Conservation (phyloP, 2,888 invertebrate species). For the Drosophila paramelanica region DNA sequence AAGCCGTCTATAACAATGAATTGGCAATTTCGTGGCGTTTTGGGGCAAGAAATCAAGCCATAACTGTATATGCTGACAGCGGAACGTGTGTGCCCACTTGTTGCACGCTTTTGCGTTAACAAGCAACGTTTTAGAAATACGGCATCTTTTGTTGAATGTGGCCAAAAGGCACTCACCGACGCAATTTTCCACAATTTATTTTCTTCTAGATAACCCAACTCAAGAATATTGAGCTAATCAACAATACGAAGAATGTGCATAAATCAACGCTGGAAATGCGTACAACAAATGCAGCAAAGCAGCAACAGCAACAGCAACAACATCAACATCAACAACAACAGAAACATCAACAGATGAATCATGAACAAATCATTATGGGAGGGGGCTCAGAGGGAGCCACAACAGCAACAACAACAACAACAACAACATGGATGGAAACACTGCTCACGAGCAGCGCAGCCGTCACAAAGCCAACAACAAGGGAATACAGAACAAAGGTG, state of each 20-base stretch:
- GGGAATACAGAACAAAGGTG: constrained; percentile 81
- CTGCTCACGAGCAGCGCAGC: constrained; percentile 57
- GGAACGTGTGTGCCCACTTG: constrained; percentile 39
- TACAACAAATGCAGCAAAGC: constrained; percentile 50
- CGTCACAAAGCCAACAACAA: constrained; percentile 52
- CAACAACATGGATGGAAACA: constrained; percentile 67
- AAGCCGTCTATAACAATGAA: constrained; percentile 58
- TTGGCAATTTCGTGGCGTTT: constrained; percentile 62
- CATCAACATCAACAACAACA: constrained; percentile 31
- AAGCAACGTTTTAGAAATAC: constrained; percentile 13
- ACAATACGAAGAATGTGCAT: constrained; percentile 82
- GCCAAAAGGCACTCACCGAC: constrained; percentile 23
- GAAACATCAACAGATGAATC: constrained; percentile 29
- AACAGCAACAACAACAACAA: constrained; percentile 2
- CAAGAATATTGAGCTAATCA: constrained; percentile 86
- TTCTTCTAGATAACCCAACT: constrained; percentile 86
- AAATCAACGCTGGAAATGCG: constrained; percentile 77
- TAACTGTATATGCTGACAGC: constrained; percentile 61
- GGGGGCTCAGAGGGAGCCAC: constrained; percentile 19
- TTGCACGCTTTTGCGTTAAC: constrained; percentile 46
- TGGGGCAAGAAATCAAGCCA: constrained; percentile 66
- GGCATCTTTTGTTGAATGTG: constrained; percentile 36
- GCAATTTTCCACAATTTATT: constrained; percentile 28
- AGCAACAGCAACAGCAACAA: constrained; percentile 22
- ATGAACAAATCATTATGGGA: constrained; percentile 45